A percentile compares a stretch with the other conserved stretches of the same genome.
Evolutionary conservation across 1,140 invertebrate genomes (phyloP).

Genomic region (Drosophila obscura): DNA sequence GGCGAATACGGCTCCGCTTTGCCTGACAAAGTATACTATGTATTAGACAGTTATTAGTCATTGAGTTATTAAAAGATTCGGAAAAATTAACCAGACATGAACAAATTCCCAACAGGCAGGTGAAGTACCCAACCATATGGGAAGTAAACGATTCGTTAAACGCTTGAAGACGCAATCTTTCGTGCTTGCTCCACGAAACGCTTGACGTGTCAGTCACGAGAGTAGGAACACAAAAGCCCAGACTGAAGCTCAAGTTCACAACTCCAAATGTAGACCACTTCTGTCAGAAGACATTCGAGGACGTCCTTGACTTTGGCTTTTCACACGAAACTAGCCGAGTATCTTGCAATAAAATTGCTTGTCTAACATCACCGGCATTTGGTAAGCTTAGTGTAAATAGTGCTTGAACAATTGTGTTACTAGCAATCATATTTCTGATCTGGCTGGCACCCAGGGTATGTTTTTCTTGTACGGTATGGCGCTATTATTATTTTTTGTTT

Average conservation of each 20-base stretch:
- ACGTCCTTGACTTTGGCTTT: constrained; percentile 53
- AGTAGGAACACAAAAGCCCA: constrained; percentile 17
- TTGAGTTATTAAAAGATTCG: constrained; percentile 50
- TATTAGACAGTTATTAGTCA: constrained; percentile 58
- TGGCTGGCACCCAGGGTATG: constrained; percentile 7
- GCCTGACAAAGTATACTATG: constrained; percentile 18
- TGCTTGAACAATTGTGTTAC: constrained; percentile 20
- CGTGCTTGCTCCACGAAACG: constrained; percentile 12
- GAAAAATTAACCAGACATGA: constrained; percentile 27
- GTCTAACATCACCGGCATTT: constrained; percentile 20
- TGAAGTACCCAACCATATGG: constrained; percentile 19
- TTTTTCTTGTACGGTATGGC: background rate
- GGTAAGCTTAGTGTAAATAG: constrained; percentile 20
- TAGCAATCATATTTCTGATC: constrained; percentile 29
- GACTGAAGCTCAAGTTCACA: constrained; percentile 30
- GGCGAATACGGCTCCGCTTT: constrained; percentile 4
- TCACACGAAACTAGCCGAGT: constrained; percentile 19
- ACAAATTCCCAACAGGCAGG: constrained; percentile 31
- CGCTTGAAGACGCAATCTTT: background rate
- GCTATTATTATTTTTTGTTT: constrained; percentile 15
- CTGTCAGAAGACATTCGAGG: constrained; percentile 6
- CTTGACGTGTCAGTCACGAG: constrained; percentile 30
- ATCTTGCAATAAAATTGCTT: constrained; percentile 35
- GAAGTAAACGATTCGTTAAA: constrained; percentile 30
- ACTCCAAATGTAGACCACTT: constrained; percentile 30